A percentile compares a stretch with the other conserved stretches of the same genome.
Evolutionary conservation across 2,113 vertebrate species (phyloP).

Genomic region (Chamaea fasciata): DNA sequence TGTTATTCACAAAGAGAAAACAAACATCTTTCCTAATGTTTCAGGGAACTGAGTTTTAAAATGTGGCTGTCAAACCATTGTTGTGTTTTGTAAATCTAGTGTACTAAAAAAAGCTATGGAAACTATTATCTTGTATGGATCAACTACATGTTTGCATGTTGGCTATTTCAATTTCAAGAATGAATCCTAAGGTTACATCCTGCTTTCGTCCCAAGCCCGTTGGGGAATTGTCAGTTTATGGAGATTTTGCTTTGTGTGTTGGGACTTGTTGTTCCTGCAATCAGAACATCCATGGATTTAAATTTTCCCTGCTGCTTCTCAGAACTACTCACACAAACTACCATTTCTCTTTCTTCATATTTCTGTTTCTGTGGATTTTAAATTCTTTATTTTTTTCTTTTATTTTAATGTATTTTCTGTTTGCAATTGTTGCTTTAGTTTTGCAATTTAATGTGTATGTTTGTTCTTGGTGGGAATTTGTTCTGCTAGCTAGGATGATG

Average conservation of each 20-base stretch:
- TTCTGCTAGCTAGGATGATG: not conserved
- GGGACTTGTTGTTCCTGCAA: not conserved
- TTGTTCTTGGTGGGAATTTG: not conserved
- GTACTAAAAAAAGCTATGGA: not conserved
- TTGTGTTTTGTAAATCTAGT: not conserved
- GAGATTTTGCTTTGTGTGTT: not conserved
- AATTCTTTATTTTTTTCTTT: not conserved
- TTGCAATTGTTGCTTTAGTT: not conserved
- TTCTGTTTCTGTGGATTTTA: not conserved
- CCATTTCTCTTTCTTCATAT: not conserved
- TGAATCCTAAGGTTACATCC: not conserved
- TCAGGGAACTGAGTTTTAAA: not conserved
- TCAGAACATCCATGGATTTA: not conserved
- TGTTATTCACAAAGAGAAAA: not conserved
- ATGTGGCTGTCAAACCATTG: not conserved
- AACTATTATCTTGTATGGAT: not conserved
- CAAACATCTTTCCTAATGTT: not conserved
- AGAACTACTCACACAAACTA: not conserved
- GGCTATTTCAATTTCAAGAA: not conserved
- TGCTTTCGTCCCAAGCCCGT: not conserved
- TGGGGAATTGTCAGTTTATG: not conserved
- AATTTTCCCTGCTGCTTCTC: not conserved
- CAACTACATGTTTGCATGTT: not conserved
- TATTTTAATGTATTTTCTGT: not conserved
- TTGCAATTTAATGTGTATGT: not conserved